A percentile compares a stretch with the other conserved stretches of the same genome.
Conservation (phyloP, 2,797 vertebrate species). For the Cichlasoma orientale region DNA sequence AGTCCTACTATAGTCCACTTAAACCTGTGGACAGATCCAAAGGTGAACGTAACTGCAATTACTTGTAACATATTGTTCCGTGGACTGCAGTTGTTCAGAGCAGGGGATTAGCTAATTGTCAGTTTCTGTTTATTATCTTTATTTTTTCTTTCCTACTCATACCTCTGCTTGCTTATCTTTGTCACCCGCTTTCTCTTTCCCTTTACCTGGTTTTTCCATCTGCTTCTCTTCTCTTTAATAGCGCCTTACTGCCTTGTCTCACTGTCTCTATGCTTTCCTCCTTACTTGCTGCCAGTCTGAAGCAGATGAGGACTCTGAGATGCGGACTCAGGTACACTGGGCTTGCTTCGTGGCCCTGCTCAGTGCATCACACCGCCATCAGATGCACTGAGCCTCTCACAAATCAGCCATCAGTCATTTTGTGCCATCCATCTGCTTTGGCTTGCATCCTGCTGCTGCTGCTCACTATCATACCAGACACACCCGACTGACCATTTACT, state of each 20-base stretch:
- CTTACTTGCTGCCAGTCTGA: slow-evolving; percentile 88
- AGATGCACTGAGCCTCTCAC: slow-evolving; percentile 60
- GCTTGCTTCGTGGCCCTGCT: slow-evolving; percentile 44
- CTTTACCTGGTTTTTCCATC: neutral
- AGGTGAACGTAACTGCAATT: neutral
- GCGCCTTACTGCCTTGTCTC: slow-evolving; percentile 19
- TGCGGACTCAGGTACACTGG: slow-evolving; percentile 90
- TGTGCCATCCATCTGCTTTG: slow-evolving; percentile 25
- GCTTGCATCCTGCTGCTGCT: slow-evolving; percentile 35
- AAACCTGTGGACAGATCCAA: neutral
- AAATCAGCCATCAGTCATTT: slow-evolving; percentile 48
- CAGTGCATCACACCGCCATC: slow-evolving; percentile 53
- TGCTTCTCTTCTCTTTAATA: neutral
- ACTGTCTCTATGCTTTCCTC: slow-evolving; percentile 69
- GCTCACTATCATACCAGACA: slow-evolving; percentile 21
- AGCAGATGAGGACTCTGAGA: slow-evolving; percentile 93
- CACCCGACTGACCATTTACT: slow-evolving; percentile 30
- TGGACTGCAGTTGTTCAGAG: neutral
- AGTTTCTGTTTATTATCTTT: neutral
- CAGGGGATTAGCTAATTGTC: neutral
- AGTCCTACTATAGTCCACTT: neutral
- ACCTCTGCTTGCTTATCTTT: slow-evolving; percentile 5
- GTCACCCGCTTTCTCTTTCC: neutral
- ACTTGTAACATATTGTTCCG: neutral
- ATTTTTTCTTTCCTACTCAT: neutral